Percentiles rank a stretch among this genome's conserved stretches.
These are phyloP conservation scores for Eristalis arbustorum DNA, from an alignment of 2,888 invertebrate species.

Conservation along the genomic window DNA sequence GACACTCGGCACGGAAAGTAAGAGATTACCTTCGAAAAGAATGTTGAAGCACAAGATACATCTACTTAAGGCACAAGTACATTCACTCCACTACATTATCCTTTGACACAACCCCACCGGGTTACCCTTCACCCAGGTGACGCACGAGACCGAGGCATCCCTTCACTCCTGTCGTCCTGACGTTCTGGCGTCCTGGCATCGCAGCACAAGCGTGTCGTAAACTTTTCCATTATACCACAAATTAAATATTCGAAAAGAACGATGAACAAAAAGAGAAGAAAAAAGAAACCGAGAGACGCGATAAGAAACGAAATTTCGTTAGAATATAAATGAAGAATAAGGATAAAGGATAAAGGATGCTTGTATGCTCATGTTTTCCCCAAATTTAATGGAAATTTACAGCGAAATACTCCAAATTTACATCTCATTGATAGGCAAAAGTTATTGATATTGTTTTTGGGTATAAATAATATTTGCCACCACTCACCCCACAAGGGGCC, in stretches of 20 bases:
- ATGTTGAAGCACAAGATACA: not conserved
- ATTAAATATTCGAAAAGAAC: conserved; percentile 45
- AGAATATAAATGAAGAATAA: conserved; percentile 51
- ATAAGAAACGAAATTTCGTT: conserved; percentile 13
- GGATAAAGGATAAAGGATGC: conserved; percentile 33
- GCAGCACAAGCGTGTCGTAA: conserved; percentile 38
- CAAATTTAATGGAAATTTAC: conserved; percentile 54
- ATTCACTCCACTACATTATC: not conserved
- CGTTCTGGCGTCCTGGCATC: no score
- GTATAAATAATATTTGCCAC: conserved; percentile 46
- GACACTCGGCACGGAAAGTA: not conserved
- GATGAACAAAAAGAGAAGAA: not conserved
- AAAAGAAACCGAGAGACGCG: not conserved
- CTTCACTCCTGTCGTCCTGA: no score
- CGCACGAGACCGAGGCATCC: not conserved
- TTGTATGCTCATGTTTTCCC: not conserved
- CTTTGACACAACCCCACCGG: not conserved
- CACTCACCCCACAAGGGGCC: not conserved
- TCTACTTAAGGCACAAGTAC: not conserved
- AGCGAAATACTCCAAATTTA: conserved; percentile 37
- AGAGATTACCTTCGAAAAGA: conserved; percentile 8
- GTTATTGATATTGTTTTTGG: conserved; percentile 48
- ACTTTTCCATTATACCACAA: conserved; percentile 56
- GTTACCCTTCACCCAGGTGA: conserved; percentile 2
- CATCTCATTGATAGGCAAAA: conserved; percentile 59